Evolutionary conservation across 2,888 invertebrate species (phyloP).

Genomic region (Oscheius sp.): DNA sequence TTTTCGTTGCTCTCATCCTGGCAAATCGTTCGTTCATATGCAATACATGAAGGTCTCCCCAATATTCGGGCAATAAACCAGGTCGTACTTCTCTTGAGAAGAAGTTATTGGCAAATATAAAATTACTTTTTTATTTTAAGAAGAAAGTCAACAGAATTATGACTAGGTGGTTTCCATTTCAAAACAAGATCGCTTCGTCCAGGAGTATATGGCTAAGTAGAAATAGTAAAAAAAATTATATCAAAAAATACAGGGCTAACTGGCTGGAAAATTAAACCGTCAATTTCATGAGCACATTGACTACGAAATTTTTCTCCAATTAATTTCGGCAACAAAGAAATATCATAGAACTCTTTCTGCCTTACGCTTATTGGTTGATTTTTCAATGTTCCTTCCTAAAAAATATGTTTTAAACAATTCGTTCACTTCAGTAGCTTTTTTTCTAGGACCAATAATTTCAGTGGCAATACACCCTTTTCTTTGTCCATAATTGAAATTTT

Average conservation of each 20-base stretch:
- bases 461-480: constrained; percentile 81
- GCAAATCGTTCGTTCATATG: constrained; percentile 77
- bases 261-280: constrained; percentile 98
- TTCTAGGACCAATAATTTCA: constrained; percentile 76
- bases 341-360: constrained; percentile 79
- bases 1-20: constrained; percentile 81
- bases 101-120: not conserved
- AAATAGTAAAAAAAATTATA: not conserved
- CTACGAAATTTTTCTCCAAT: constrained; percentile 82
- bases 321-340: constrained; percentile 46
- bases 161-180: constrained; percentile 96
- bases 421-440: constrained; percentile 76
- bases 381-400: constrained; percentile 29
- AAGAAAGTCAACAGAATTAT: constrained; percentile 95
- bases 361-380: constrained; percentile 75
- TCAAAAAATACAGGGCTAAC: constrained; percentile 78
- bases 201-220: constrained; percentile 81
- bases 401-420: constrained; percentile 79
- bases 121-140: constrained; percentile 79
- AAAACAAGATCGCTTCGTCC: constrained; percentile 86
- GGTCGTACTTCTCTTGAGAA: constrained; percentile 35
- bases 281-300: constrained; percentile 89
- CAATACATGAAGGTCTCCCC: constrained; percentile 66
- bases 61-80: constrained; percentile 70
- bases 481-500: constrained; percentile 81